phyloP scores from a whole-genome alignment of 2,888 invertebrate genomes.

The Glaucopsyche alexis region DNA sequence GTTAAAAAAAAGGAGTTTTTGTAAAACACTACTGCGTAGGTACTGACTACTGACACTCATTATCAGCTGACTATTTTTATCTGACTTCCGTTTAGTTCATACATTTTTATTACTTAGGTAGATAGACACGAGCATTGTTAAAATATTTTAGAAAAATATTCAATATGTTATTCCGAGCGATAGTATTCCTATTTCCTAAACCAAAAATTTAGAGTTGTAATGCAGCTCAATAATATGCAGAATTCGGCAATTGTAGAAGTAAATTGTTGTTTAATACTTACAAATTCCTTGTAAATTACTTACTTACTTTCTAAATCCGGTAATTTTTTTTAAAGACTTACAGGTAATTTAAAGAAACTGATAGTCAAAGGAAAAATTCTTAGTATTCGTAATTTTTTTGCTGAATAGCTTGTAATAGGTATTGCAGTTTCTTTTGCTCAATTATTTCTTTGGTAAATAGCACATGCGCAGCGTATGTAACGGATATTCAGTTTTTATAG shows the following conservation, averaged over 20 bases:
- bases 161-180: neutral
- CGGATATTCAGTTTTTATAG: constrained; percentile 21
- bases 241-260: too few relatives aligned
- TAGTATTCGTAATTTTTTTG: neutral
- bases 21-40: neutral
- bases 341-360: neutral
- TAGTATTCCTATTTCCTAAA: too few relatives aligned
- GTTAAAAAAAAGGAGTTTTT: neutral
- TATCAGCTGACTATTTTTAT: constrained; percentile 20
- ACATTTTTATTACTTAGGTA: neutral
- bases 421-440: constrained; percentile 14
- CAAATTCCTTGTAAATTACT: too few relatives aligned
- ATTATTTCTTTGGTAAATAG: constrained; percentile 21
- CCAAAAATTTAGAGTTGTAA: neutral
- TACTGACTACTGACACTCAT: neutral
- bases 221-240: too few relatives aligned
- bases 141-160: neutral
- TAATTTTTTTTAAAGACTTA: neutral
- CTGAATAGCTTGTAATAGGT: neutral
- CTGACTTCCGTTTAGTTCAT: constrained; percentile 12
- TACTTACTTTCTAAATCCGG: neutral
- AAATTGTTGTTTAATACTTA: too few relatives aligned
- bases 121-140: neutral
- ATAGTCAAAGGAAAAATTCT: neutral
- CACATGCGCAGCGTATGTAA: constrained; percentile 20